Evolutionary conservation across 2,797 vertebrate genomes (phyloP).

Genomic region (Enteromius anoplus): DNA sequence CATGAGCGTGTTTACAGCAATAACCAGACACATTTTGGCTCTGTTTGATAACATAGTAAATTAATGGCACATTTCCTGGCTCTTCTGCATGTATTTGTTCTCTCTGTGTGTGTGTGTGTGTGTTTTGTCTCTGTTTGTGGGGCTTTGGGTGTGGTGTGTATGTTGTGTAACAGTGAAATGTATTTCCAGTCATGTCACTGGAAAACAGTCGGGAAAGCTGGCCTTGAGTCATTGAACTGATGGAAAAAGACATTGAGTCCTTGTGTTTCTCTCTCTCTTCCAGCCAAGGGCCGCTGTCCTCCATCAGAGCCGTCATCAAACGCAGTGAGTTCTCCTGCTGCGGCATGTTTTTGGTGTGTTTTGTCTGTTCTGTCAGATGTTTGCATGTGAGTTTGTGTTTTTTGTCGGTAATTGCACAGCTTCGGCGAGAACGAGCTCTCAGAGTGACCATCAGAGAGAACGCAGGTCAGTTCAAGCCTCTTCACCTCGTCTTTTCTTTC

Average conservation of each 20-base stretch:
- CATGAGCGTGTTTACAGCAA: background rate
- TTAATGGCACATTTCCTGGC: background rate
- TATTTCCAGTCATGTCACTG: background rate
- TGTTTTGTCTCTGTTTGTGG: background rate
- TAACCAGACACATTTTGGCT: background rate
- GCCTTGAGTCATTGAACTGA: background rate
- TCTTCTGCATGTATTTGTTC: background rate
- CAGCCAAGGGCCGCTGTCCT: slow-evolving; percentile 93
- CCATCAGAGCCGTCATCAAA: slow-evolving; percentile 94
- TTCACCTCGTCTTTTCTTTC: background rate
- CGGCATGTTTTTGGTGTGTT: slow-evolving; percentile 24
- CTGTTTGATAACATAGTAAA: background rate
- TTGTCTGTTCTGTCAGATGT: slow-evolving; percentile 1
- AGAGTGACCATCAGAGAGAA: slow-evolving; percentile 81
- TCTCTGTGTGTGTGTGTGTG: too few relatives aligned
- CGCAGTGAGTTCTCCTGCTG: slow-evolving; percentile 83
- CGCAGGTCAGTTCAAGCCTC: slow-evolving; percentile 78
- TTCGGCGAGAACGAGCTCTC: slow-evolving; percentile 78
- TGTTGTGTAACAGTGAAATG: background rate
- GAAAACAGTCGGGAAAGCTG: background rate
- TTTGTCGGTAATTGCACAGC: slow-evolving; percentile 62
- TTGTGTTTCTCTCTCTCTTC: slow-evolving; percentile 13
- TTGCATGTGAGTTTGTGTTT: slow-evolving; percentile 25
- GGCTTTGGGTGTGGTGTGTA: slow-evolving; percentile 15
- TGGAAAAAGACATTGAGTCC: background rate